Evolutionary conservation across 2,797 vertebrate genomes (phyloP).

Genomic region (Tapirus indicus): DNA sequence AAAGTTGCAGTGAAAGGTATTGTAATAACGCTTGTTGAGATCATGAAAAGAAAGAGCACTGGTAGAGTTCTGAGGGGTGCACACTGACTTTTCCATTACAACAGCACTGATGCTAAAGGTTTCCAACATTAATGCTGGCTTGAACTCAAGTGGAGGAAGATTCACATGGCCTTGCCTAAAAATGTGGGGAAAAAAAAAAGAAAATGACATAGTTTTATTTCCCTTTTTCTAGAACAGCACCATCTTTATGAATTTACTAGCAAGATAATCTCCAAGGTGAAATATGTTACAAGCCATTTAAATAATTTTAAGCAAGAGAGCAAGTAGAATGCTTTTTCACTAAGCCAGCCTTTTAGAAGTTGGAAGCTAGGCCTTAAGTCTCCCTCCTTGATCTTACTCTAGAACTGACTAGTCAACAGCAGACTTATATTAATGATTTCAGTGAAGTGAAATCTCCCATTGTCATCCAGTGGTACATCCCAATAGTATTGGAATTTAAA

Average conservation of each 20-base stretch:
- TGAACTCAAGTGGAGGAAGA: constrained; percentile 96
- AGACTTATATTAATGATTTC: background rate
- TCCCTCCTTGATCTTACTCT: constrained; percentile 22
- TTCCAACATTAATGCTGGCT: constrained; percentile 97
- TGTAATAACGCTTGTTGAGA: constrained; percentile 96
- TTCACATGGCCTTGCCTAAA: constrained; percentile 95
- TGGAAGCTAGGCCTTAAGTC: background rate
- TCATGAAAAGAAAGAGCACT: constrained; percentile 97
- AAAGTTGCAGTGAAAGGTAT: constrained; percentile 98
- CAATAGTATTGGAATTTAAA: background rate
- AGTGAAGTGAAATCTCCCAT: background rate
- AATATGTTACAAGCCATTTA: background rate
- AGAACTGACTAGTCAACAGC: background rate
- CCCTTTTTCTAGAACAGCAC: background rate
- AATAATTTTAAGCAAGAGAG: constrained; percentile 18
- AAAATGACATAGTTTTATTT: constrained; percentile 24
- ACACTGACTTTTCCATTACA: constrained; percentile 96
- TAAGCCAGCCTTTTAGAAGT: background rate
- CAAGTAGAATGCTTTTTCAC: background rate
- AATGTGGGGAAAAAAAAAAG: constrained; percentile 50
- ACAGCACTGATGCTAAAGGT: constrained; percentile 98
- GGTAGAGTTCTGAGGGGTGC: constrained; percentile 92
- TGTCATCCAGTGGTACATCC: background rate
- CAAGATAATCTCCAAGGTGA: background rate
- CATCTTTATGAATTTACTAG: constrained; percentile 2